phyloP scores from a whole-genome alignment of 2,113 vertebrate genomes.

The Corydoras sp. region DNA sequence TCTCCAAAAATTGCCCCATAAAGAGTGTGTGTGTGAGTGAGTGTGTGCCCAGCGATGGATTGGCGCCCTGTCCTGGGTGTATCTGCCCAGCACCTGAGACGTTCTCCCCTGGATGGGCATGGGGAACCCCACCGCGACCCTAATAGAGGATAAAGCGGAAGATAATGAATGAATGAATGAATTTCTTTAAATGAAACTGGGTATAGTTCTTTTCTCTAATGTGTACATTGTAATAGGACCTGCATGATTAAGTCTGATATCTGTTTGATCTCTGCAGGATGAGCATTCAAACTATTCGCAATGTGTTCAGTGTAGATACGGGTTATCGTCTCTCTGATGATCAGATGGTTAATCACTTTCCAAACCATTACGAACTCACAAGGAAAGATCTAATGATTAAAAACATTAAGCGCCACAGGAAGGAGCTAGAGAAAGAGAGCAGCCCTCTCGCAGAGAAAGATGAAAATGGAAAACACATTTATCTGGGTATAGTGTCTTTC shows the following conservation, averaged over 20 bases:
- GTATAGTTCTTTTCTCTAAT: neutral
- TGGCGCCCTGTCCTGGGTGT: too few relatives aligned
- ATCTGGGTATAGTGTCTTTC: conserved; percentile 70
- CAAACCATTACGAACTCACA: conserved; percentile 96
- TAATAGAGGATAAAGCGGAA: too few relatives aligned
- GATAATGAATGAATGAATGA: too few relatives aligned
- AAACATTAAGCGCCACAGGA: conserved; percentile 94
- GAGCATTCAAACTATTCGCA: conserved; percentile 95
- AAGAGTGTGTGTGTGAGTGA: too few relatives aligned
- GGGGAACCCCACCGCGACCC: too few relatives aligned
- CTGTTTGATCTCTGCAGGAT: conserved; percentile 70
- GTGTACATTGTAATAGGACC: neutral
- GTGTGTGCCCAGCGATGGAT: too few relatives aligned
- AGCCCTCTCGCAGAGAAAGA: conserved; percentile 92
- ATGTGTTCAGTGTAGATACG: conserved; percentile 90
- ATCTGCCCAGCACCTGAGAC: too few relatives aligned
- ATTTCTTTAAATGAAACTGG: too few relatives aligned
- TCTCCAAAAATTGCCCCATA: too few relatives aligned
- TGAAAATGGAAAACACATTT: conserved; percentile 90
- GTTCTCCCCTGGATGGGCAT: too few relatives aligned
- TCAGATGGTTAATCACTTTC: conserved; percentile 97
- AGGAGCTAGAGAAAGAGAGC: conserved; percentile 90
- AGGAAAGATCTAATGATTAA: conserved; percentile 98
- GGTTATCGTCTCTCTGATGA: conserved; percentile 95
- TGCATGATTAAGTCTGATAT: too few relatives aligned